Evolutionary conservation across 1,140 invertebrate genomes (phyloP).

Genomic region (Parasteatoda tepidariorum): DNA sequence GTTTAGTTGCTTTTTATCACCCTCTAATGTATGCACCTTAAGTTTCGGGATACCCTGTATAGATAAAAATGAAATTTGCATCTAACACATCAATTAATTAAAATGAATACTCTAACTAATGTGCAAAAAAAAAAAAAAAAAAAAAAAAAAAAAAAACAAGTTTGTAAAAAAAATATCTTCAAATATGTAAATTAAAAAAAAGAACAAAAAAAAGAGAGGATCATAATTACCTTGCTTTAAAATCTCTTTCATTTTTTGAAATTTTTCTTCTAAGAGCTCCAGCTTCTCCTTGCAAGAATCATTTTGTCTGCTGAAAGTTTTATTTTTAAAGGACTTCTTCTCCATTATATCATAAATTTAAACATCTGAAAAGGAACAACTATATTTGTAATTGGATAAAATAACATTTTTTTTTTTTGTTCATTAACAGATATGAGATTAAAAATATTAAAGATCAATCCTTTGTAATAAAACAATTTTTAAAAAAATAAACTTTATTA

Average conservation of each 20-base stretch:
- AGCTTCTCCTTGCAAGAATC: not conserved
- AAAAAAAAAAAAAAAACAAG: not conserved
- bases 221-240: slow-evolving; percentile 31
- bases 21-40: too few relatives aligned
- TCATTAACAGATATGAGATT: too few relatives aligned
- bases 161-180: not conserved
- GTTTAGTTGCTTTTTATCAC: too few relatives aligned
- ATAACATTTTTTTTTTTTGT: too few relatives aligned
- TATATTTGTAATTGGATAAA: too few relatives aligned
- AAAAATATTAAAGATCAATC: too few relatives aligned
- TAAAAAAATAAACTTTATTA: too few relatives aligned
- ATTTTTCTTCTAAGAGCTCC: slow-evolving; percentile 16
- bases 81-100: not conserved
- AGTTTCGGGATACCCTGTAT: not conserved
- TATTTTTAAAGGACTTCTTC: slow-evolving; percentile 12
- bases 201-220: not conserved
- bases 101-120: not conserved
- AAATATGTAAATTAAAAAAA: not conserved
- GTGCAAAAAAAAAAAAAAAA: not conserved
- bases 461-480: too few relatives aligned
- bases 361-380: too few relatives aligned
- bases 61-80: not conserved
- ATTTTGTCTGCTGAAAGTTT: not conserved
- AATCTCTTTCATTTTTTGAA: slow-evolving; percentile 20
- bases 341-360: slow-evolving; percentile 17